These are phyloP conservation scores for Synodontis membranacea DNA, from an alignment of 2,113 vertebrate genomes.

Conservation along the genomic window DNA sequence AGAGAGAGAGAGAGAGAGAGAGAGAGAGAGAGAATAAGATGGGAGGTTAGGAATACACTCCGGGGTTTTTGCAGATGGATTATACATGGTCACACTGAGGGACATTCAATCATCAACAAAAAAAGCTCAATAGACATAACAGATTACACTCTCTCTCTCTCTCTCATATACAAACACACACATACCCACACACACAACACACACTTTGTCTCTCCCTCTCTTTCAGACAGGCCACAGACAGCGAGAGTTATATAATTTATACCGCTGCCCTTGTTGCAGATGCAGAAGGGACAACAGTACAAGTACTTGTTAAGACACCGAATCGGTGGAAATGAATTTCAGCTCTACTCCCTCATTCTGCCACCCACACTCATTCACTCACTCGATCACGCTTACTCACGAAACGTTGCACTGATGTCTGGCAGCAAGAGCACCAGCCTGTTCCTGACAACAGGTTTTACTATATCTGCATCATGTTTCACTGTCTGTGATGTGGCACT, in stretches of 20 bases:
- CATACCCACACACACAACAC: neutral
- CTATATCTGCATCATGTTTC: neutral
- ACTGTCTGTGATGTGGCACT: neutral
- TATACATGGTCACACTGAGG: neutral
- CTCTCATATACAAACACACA: neutral
- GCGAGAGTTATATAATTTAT: slow-evolving; percentile 28
- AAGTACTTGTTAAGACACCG: slow-evolving; percentile 36
- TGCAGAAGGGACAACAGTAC: slow-evolving; percentile 11
- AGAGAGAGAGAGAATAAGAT: neutral
- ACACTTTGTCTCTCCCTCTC: slow-evolving; percentile 39
- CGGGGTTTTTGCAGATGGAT: neutral
- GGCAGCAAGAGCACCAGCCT: neutral
- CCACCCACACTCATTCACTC: neutral
- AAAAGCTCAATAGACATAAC: neutral
- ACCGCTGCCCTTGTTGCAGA: slow-evolving; percentile 28
- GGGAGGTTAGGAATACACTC: neutral
- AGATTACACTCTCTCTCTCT: neutral
- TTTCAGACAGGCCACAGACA: slow-evolving; percentile 24
- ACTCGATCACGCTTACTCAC: neutral
- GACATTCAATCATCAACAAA: neutral
- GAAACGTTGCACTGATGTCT: neutral
- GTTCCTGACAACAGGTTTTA: neutral
- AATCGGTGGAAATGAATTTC: slow-evolving; percentile 24
- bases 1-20: neutral
- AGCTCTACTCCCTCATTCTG: neutral